Evolutionary conservation across 2,888 invertebrate species (phyloP).

Genomic region (Zaprionus obscuricornis): DNA sequence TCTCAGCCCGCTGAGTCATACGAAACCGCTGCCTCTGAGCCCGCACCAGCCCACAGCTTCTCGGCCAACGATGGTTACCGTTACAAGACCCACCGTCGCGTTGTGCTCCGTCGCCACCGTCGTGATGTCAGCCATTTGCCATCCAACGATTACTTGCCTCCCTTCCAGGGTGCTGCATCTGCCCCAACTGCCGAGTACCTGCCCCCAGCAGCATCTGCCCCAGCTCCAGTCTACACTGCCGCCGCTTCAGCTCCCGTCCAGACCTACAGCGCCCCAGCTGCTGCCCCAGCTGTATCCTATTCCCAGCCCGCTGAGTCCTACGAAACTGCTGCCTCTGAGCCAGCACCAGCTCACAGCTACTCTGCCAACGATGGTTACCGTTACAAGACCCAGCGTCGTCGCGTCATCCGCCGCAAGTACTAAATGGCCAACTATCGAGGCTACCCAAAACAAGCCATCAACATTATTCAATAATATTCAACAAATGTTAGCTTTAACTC

Average conservation of each 20-base stretch:
- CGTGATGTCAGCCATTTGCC: conserved; percentile 77
- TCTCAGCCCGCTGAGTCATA: conserved; percentile 39
- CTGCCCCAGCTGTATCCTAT: conserved; percentile 24
- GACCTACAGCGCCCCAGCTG: conserved; percentile 39
- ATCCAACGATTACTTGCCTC: conserved; percentile 78
- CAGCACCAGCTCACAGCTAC: conserved; percentile 73
- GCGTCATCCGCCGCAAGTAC: conserved; percentile 70
- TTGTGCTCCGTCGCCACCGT: conserved; percentile 72
- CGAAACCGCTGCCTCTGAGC: conserved; percentile 27
- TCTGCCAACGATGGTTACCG: conserved; percentile 80
- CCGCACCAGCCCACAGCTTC: conserved; percentile 67
- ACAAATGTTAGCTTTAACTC: conserved; percentile 24
- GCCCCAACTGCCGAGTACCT: conserved; percentile 61
- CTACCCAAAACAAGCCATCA: conserved; percentile 30
- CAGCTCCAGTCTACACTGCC: conserved; percentile 50
- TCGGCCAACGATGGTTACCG: conserved; percentile 78
- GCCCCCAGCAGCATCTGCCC: conserved; percentile 61
- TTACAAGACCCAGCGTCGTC: conserved; percentile 80
- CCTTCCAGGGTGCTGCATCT: conserved; percentile 61
- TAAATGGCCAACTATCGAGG: conserved; percentile 52
- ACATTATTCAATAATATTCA: conserved; percentile 15
- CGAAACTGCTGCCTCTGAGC: conserved; percentile 43
- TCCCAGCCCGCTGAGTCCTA: conserved; percentile 46
- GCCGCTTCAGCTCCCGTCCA: conserved; percentile 42
- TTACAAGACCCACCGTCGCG: conserved; percentile 76